Base-by-base conservation (phyloP, 23 tunicate genomes). In the Corella eumyota region DNA sequence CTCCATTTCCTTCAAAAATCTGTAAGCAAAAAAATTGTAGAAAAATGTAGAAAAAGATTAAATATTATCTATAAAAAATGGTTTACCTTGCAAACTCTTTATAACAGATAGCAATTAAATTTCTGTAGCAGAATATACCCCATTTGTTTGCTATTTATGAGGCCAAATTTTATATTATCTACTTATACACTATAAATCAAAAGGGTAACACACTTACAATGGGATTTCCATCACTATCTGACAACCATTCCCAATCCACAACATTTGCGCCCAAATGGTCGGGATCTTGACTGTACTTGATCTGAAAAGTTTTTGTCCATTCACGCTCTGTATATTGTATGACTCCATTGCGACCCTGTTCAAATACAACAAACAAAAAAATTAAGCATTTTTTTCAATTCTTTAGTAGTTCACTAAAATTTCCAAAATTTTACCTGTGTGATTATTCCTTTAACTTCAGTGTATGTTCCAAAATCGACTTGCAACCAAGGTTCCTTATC, bases 1-100 rank as follows among this genome's bases (percentile, higher is more conserved):
- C 96, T 30, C 47, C 32, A 64, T 88, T 88, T 26, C 88, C 96
- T 20, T 73, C 58, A 52, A 88, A 88, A 32, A 79, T 73, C 96
- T 86, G 34, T 15, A 7, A 11, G 23, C 6, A 6, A n/a, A 13
- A 73, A 51, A 27, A 7, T 51, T 7, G 22, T 40, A n/a, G n/a
- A n/a, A n/a, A n/a, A n/a, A n/a, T n/a, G n/a, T n/a, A n/a, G n/a
- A n/a, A n/a, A n/a, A n/a, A n/a, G n/a, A n/a, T n/a, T n/a, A n/a
- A n/a, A n/a, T n/a, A n/a, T n/a, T n/a, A n/a, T n/a, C n/a, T n/a
- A n/a, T n/a, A n/a, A n/a, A n/a, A n/a, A n/a, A n/a, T n/a, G n/a
- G n/a, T n/a, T n/a, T n/a, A n/a, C n/a, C n/a, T n/a, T n/a, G n/a
- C n/a, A n/a, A n/a, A n/a, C n/a, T n/a, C n/a, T n/a, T n/a, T n/a